Percentiles rank a stretch among this genome's conserved stretches.
These are phyloP conservation scores for Malachius bipustulatus DNA, from an alignment of 2,888 invertebrate species.

Conservation along the genomic window DNA sequence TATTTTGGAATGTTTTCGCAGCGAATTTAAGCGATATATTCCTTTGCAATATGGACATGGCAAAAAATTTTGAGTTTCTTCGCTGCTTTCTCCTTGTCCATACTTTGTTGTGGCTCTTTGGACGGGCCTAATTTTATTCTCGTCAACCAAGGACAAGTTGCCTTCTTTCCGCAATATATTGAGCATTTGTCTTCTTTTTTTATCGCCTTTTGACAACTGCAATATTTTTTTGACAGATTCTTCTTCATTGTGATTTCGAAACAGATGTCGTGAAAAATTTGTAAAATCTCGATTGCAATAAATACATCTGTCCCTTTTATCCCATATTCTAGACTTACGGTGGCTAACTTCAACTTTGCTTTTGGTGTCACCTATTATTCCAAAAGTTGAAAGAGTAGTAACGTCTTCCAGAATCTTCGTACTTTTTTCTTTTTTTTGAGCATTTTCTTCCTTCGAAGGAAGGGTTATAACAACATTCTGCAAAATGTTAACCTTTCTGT, in stretches of 20 bases:
- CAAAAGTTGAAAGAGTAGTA: too few relatives aligned
- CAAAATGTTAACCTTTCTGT: too few relatives aligned
- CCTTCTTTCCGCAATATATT: slow-evolving; percentile 17
- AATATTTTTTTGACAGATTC: slow-evolving; percentile 16
- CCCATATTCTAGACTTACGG: slow-evolving; percentile 17
- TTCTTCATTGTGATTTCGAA: slow-evolving; percentile 17
- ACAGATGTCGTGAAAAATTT: slow-evolving; percentile 20
- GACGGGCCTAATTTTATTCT: slow-evolving; percentile 18
- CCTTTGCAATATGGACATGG: slow-evolving; percentile 20
- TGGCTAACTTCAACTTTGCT: slow-evolving; percentile 15
- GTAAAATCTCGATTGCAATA: slow-evolving; percentile 18
- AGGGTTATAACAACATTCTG: too few relatives aligned
- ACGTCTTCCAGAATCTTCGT: too few relatives aligned
- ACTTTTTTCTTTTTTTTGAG: too few relatives aligned
- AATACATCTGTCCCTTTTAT: slow-evolving; percentile 19
- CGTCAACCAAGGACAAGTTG: slow-evolving; percentile 15
- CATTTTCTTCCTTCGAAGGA: too few relatives aligned
- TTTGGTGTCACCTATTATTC: too few relatives aligned
- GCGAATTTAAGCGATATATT: slow-evolving; percentile 14
- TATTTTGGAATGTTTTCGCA: slow-evolving; percentile 14
- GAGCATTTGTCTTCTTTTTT: slow-evolving; percentile 14
- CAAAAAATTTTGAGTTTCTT: slow-evolving; percentile 14
- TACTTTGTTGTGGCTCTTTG: slow-evolving; percentile 14
- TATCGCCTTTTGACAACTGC: slow-evolving; percentile 14
- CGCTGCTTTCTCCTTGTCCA: slow-evolving; percentile 5